Evolutionary conservation across 2,888 invertebrate species (phyloP), one percentile per base, ranked within the genome.

Genomic region (Anthoptus insignis): DNA sequence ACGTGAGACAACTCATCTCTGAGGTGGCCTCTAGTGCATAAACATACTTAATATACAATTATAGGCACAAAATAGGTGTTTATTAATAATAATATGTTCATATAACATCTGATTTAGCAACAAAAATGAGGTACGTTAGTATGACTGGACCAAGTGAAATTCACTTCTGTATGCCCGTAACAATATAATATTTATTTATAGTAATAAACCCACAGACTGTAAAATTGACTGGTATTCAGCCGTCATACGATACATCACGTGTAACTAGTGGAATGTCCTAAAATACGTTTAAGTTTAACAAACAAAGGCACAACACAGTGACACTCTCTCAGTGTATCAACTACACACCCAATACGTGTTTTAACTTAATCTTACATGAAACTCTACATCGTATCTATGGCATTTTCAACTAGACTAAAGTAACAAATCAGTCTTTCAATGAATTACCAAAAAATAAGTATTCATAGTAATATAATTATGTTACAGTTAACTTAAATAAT

Each of bases 381-480:
- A 86, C 81, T 81, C 79, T 84, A 86, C 78, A 77, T 81, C 84
- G 85, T 88, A 89, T 91, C 91, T 91, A 93, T 93, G 93, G 93
- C 93, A 92, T 92, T 91, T 86, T 89, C 88, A 87, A 93, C 91
- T 93, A 93, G 92, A 93, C 91, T 92, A 92, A 83, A 91, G 85
- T 91, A 93, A 92, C 90, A 89, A 91, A 93, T 93, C 93, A 93
- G 93, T 93, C 93, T 93, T 93, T 84, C 82, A 89, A 86, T 84
- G 72, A 86, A 89, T 86, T 89, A 91, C 79, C 81, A 88, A 90
- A 88, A 72, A 87, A 89, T 85, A 87, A 84, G 82, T 84, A 85
- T 83, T 79, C 77, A 79, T 79, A 72, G 71, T 70, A 32, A 32
- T 59, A 34, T 74, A 42, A 42, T 42, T 19, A 73, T 70, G 67